Base-by-base conservation (phyloP, 2,888 invertebrate genomes). In the Volucella zonaria region DNA sequence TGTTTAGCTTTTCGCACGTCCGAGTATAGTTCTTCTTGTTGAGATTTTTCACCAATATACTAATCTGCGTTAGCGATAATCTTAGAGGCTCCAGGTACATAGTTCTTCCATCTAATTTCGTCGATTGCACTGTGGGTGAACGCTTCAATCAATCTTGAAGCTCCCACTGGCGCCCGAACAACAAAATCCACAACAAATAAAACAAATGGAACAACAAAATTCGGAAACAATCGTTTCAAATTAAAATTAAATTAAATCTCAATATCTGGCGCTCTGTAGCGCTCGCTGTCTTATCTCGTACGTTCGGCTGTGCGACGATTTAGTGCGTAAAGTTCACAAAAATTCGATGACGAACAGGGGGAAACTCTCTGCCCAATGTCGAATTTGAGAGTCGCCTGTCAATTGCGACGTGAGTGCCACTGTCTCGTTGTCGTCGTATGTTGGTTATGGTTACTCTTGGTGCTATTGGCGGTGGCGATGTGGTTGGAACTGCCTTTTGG, bases 11-110 rank as follows among this genome's bases (percentile, higher is more conserved):
- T 93, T 95, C 95, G 93, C 95, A 95, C 92, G 95, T 96, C 92
- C 96, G 95, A 93, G 96, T 96, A 93, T 95, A 97, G 94, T 98
- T 98, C 94, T 97, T 97, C 95, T 98, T 98, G 93, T 95, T 97
- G 94, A 98, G 95, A 94, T 96, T 97, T 93, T 95, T 95, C 95
- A 98, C 97, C 94, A 98, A 96, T 95, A 96, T 96, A 96, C 96
- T 96, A 94, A 98, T 98, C 96, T 98, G 97, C 95, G 97, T 97
- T 96, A 98, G 96, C 95, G 98, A 97, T 96, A 97, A 96, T 95
- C 97, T 97, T 95, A 97, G 95, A 95, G 98, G 96, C 95, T 98
- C 98, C 95, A 98, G 97, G 96, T 97, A 97, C 97, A 97, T 97
- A 97, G 96, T 97, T 97, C 96, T 91, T 88, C 97, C 93, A 93